phyloP scores from a whole-genome alignment of 2,888 invertebrate genomes.

The Caenorhabditis uteleia region DNA sequence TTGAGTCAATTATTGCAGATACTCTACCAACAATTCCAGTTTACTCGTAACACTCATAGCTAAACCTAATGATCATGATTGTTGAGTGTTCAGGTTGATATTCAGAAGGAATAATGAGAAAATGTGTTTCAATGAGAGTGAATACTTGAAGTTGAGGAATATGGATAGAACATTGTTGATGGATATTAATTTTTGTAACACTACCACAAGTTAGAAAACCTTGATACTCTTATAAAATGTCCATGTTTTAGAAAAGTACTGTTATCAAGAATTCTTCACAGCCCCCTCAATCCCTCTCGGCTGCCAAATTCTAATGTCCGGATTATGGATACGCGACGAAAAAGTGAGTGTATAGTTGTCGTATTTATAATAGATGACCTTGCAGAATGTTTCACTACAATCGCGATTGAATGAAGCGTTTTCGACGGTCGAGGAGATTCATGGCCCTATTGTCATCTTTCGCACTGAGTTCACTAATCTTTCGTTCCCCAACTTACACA shows the following conservation, averaged over 20 bases:
- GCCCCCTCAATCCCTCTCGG: conserved; percentile 10
- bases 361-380: neutral
- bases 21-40: conserved; percentile 4
- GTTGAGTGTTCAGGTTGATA: neutral
- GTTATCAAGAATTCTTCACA: conserved; percentile 3
- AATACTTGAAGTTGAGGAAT: neutral
- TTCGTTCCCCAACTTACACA: conserved; percentile 29
- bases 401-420: conserved; percentile 14
- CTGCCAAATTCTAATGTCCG: conserved; percentile 19
- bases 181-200: conserved; percentile 1
- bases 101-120: neutral
- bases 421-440: conserved; percentile 24
- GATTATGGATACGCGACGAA: conserved; percentile 19
- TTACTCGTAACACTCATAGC: conserved; percentile 1
- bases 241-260: conserved; percentile 14
- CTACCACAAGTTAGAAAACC: neutral
- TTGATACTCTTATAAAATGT: neutral
- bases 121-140: conserved; percentile 5
- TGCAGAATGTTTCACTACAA: conserved; percentile 13
- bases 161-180: conserved; percentile 1
- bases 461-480: conserved; percentile 35
- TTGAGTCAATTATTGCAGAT: neutral
- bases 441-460: conserved; percentile 32
- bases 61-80: neutral
- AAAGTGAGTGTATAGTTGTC: neutral